Conservation (phyloP, 2,797 vertebrate species). For the Artibeus jamaicensis region DNA sequence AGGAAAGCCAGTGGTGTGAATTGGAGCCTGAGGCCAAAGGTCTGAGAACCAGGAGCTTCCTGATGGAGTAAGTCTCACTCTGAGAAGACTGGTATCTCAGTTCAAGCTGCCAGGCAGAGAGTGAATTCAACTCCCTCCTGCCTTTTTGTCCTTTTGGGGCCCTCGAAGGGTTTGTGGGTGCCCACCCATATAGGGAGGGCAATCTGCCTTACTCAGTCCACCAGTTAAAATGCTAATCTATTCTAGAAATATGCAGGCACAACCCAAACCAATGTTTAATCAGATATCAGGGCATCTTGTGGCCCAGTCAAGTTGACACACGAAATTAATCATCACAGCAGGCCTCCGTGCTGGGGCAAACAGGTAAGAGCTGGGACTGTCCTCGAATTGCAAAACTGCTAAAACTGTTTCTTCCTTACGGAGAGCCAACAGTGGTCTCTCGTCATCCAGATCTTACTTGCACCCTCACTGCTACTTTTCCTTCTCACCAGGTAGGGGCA, state of each 20-base stretch:
- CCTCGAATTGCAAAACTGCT: background rate
- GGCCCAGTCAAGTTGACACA: background rate
- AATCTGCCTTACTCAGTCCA: background rate
- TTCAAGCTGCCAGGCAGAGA: background rate
- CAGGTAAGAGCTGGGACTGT: background rate
- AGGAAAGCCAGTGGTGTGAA: background rate
- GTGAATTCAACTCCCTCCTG: background rate
- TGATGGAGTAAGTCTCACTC: too few relatives aligned
- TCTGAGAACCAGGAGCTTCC: background rate
- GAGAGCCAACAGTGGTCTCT: background rate
- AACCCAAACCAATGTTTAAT: background rate
- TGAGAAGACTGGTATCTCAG: background rate
- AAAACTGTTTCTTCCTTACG: background rate
- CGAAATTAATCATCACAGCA: background rate
- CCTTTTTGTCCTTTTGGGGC: background rate
- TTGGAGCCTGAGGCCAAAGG: background rate
- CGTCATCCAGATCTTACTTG: background rate
- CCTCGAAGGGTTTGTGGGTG: too few relatives aligned
- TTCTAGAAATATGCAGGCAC: background rate
- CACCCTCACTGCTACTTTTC: background rate
- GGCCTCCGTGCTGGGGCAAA: background rate
- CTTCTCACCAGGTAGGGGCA: fast-evolving
- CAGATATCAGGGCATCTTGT: background rate
- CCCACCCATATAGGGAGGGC: background rate
- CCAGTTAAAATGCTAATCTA: background rate